Conservation (phyloP, 2,113 vertebrate species). For the Sinocyclocheilus anshuiensis region DNA sequence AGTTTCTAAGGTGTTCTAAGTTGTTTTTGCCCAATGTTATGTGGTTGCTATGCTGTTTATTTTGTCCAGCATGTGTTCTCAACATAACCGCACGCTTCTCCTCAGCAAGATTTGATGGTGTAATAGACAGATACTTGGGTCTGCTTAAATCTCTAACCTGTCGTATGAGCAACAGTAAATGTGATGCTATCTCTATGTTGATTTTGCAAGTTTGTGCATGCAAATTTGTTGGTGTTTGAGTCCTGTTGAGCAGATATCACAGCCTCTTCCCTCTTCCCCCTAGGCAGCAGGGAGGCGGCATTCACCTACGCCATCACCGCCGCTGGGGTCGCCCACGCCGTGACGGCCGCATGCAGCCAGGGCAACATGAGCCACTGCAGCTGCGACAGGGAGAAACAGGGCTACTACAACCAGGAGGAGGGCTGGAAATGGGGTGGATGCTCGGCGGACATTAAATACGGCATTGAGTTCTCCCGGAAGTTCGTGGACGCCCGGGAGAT, state of each 20-base stretch:
- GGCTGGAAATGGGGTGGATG: slow-evolving; percentile 99
- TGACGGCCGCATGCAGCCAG: slow-evolving; percentile 95
- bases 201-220: not conserved
- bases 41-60: not conserved
- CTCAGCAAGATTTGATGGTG: not conserved
- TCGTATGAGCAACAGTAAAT: not conserved
- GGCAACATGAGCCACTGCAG: slow-evolving; percentile 98
- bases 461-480: slow-evolving; percentile 94
- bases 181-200: not conserved
- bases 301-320: slow-evolving; percentile 99
- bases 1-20: not conserved
- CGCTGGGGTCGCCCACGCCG: slow-evolving; percentile 92
- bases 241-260: slow-evolving; percentile 48
- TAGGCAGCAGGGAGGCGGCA: slow-evolving; percentile 96
- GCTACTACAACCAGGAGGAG: slow-evolving; percentile 94
- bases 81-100: not conserved
- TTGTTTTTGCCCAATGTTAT: too few species aligned
- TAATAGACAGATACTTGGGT: not conserved
- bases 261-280: slow-evolving; percentile 61
- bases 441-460: slow-evolving; percentile 95
- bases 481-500: slow-evolving; percentile 98
- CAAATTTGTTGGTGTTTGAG: not conserved
- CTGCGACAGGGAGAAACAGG: slow-evolving; percentile 97
- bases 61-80: too few species aligned
- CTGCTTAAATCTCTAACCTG: not conserved